Evolutionary conservation across 2,888 invertebrate genomes (phyloP), one percentile per base, ranked within the genome.

Genomic region (Standfussiana lucernea): DNA sequence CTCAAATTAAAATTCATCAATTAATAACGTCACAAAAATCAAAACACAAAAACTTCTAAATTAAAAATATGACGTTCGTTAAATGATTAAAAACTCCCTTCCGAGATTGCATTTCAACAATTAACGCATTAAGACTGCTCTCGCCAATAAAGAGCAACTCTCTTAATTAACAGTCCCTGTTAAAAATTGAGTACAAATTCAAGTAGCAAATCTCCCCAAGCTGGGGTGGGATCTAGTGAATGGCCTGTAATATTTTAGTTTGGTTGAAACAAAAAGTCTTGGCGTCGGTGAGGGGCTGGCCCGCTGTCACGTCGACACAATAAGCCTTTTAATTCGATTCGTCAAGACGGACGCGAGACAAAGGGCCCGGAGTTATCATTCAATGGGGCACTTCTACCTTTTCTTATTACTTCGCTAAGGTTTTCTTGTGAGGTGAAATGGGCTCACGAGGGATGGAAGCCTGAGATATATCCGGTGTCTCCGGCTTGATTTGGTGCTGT

Each of bases 301-400:
- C 89, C 91, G 93, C 95, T 95, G 96, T 96, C 96, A 96, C 96
- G 96, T 96, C 95, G 96, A 96, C 96, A 96, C 96, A 96, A 96
- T 96, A 96, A 96, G 96, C 96, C 96, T 96, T 96, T 96, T 96
- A 96, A 96, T 96, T 96, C 96, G 96, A 96, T 96, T 96, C 96
- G 95, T 96, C 96, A 95, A 94, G 96, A 95, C 95, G 96, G 95
- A 95, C 96, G 93, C 93, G 93, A 95, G 96, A 96, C 96, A 96
- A 96, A 96, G 95, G 94, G 92, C 91, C 86, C 91, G 90, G 95
- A 94, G 96, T 97, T 97, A 96, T 97, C 96, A 97, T 97, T 97
- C 97, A 96, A 96, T 95, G 95, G 96, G 95, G 96, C 96, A 96
- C 96, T 96, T 93, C 95, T 95, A 95, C 96, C 96, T 96, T 95